Evolutionary conservation across 2,113 vertebrate species (phyloP).

Genomic region (Pedionomus torquatus): DNA sequence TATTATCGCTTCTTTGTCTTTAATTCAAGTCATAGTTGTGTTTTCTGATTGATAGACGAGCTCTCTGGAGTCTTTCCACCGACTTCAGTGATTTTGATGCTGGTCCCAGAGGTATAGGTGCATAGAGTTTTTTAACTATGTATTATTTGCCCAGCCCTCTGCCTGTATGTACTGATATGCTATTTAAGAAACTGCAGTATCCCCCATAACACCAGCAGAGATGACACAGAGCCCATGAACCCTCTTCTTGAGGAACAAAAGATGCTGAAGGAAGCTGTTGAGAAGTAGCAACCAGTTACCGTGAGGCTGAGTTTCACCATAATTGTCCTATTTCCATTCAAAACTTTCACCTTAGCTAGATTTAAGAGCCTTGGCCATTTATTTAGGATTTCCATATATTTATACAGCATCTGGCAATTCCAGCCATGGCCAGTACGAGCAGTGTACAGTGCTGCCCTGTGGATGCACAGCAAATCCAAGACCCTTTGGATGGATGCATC

Average conservation of each 20-base stretch:
- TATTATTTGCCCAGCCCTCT: background rate
- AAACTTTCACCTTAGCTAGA: background rate
- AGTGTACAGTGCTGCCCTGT: background rate
- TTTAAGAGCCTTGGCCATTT: background rate
- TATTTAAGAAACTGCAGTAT: background rate
- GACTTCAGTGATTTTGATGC: background rate
- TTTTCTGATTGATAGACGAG: background rate
- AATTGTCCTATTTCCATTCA: background rate
- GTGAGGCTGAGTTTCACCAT: background rate
- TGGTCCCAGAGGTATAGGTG: background rate
- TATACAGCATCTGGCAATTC: background rate
- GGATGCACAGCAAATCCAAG: background rate
- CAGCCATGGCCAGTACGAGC: background rate
- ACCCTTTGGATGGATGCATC: background rate
- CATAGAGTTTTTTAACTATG: background rate
- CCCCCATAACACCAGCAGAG: background rate
- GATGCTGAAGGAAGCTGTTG: background rate
- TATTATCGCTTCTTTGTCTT: slow-evolving; percentile 22
- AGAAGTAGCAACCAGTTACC: background rate
- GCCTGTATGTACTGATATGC: background rate
- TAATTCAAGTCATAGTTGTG: background rate
- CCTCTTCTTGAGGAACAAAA: background rate
- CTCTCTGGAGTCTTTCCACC: slow-evolving; percentile 5
- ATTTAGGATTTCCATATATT: background rate
- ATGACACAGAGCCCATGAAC: background rate